Evolutionary conservation across 2,888 invertebrate species (phyloP), one percentile per base, ranked within the genome.

Genomic region (Plagiodera versicolora): DNA sequence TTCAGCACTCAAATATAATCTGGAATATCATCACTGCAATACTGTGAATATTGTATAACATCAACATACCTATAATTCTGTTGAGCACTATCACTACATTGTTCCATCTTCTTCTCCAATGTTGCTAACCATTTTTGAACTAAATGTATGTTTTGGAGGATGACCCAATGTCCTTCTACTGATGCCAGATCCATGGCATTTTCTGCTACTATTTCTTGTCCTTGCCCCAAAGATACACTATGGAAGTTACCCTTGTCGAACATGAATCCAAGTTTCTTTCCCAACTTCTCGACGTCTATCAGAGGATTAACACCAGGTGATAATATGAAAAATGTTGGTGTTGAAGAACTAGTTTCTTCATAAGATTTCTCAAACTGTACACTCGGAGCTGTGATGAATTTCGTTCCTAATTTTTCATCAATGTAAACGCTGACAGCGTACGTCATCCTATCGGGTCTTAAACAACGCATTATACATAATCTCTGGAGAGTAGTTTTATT

Each of bases 231-330:
- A 0, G 96, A 95, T 2, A 97, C 92, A 71, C 93, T 96, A 79
- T 96, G 94, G 78, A 97, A 93, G 76, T 93, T 96, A 64, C 87
- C 87, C 68, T 86, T 85, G 66, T 94, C 92, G 9, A 85, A 84
- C 0, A 91, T 89, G 75, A 90, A 94, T 11, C 93, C 94, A 55
- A 95, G 69, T 73, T 87, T 87, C 69, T 87, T 88, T 0, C 95
- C 97, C 19, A 95, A 79, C 66, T 87, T 88, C 80, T 97, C 97
- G 0, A 96, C 90, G 77, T 96, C 97, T 82, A 94, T 95, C 1
- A 96, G 81, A 0, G 97, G 97, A 81, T 97, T 95, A 0, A 97
- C 96, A 48, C 97, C 97, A 0, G 96, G 89, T 0, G 96, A 97
- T 2, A 97, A 83, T 67, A 97, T 95, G 79, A 97, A 97, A 82